Base-by-base conservation (phyloP, 2,113 vertebrate species). In the Gallinago jamesoni region DNA sequence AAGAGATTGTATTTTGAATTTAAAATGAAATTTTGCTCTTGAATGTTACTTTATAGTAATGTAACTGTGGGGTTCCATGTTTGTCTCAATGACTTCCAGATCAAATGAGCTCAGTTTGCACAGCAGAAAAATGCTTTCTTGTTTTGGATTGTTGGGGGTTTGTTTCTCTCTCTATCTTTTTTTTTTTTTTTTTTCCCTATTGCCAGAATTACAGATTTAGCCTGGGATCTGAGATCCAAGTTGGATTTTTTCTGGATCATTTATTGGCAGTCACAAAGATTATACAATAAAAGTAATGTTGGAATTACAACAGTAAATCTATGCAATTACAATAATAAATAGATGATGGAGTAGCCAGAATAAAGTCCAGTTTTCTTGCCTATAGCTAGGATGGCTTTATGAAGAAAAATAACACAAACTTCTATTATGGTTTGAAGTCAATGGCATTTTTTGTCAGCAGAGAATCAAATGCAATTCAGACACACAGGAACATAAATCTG, bases 221-320 rank as follows among this genome's bases (percentile, higher is more conserved):
- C 50, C 62, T 82, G 67, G 53, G 47, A 95, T 95, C 83, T 74
- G 68, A 87, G 76, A 84, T 89, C 52, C 69, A 90, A 93, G 78
- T 70, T 6, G 2, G 74, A 94, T 87, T 84, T 67, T 95, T 88
- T 91, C 81, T 93, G 48, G 56, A 31, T 93, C 48, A 64, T 84
- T 91, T 93, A 59, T 90, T 94, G 89, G 79, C 92, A 91, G n/a
- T 43, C 84, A 70, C n/a, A 91, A 86, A 77, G 73, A 91, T 90
- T 91, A 85, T 75, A 67, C 1, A 52, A 86, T 82, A 96, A 93
- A 74, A 76, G 50, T 85, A 91, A 94, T 72, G 85, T 94, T 93
- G 68, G 83, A 90, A 92, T 94, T 95, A 92, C 83, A 90, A 81
- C 87, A 87, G 75, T 91, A 95, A 95, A 95, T 62, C 90, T 89